phyloP scores from a whole-genome alignment of 2,888 invertebrate genomes.

The Caradrina clavipalpis region DNA sequence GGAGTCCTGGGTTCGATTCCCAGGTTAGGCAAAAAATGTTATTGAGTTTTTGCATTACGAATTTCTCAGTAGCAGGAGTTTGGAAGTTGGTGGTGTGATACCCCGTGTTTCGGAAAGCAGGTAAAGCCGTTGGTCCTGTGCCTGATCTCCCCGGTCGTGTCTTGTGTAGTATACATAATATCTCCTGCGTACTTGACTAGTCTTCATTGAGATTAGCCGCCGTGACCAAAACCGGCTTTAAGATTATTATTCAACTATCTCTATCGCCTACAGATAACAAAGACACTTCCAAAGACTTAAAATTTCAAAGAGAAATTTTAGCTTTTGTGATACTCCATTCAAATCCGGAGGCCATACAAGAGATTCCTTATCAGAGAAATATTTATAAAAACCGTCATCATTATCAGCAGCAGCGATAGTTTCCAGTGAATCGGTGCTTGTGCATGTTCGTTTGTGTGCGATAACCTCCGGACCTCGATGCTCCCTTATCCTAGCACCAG shows the following conservation, averaged over 20 bases:
- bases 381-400: constrained; percentile 42
- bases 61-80: too few species aligned
- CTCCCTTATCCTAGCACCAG: constrained; percentile 53
- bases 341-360: constrained; percentile 39
- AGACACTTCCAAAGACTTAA: not conserved
- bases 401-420: constrained; percentile 55
- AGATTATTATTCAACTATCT: constrained; percentile 5
- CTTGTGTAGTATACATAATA: too few species aligned
- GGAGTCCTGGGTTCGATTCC: too few species aligned
- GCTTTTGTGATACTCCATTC: not conserved
- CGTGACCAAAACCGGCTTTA: too few species aligned
- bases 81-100: too few species aligned
- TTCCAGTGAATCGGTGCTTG: constrained; percentile 54
- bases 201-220: too few species aligned
- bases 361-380: constrained; percentile 47
- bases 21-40: too few species aligned
- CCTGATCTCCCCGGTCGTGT: too few species aligned
- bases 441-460: constrained; percentile 55
- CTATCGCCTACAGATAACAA: constrained; percentile 1
- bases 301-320: constrained; percentile 1
- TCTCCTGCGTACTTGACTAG: too few species aligned
- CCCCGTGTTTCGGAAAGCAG: too few species aligned
- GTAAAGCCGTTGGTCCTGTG: too few species aligned
- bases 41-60: too few species aligned
- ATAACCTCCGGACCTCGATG: constrained; percentile 59